phyloP scores from a whole-genome alignment of 1,140 invertebrate genomes.

The Formica exsecta region DNA sequence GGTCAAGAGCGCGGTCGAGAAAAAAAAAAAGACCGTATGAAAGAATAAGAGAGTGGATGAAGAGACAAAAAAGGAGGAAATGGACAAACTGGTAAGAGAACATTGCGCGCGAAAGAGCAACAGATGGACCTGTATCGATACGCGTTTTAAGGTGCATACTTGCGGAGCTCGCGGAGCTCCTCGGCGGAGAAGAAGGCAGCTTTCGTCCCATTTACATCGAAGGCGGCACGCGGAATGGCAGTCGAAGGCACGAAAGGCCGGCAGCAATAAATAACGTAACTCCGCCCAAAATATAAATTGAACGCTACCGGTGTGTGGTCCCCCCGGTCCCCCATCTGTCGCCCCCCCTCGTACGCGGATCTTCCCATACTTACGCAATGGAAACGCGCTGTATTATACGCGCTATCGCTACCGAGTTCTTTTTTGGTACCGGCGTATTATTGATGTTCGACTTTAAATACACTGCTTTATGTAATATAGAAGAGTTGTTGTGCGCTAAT shows the following conservation, averaged over 20 bases:
- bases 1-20: slow-evolving; percentile 34
- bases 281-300: slow-evolving; percentile 84
- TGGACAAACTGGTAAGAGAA: background rate
- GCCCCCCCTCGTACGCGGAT: slow-evolving; percentile 48
- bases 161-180: slow-evolving; percentile 16
- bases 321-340: background rate
- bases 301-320: slow-evolving; percentile 84
- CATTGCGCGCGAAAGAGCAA: slow-evolving; percentile 39
- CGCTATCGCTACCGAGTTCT: slow-evolving; percentile 30
- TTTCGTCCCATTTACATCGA: slow-evolving; percentile 78
- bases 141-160: slow-evolving; percentile 61
- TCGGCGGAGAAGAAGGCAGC: slow-evolving; percentile 63
- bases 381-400: slow-evolving; percentile 41
- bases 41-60: background rate
- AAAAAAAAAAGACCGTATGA: background rate
- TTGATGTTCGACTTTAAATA: slow-evolving; percentile 47
- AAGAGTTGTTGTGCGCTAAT: background rate
- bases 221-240: slow-evolving; percentile 78
- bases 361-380: slow-evolving; percentile 31
- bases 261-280: slow-evolving; percentile 81
- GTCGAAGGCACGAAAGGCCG: slow-evolving; percentile 77
- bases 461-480: slow-evolving; percentile 32
- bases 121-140: slow-evolving; percentile 65
- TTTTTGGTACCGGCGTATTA: slow-evolving; percentile 45
- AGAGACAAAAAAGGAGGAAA: background rate